Evolutionary conservation across 2,888 invertebrate species (phyloP), one percentile per base, ranked within the genome.

Genomic region (Cyclophora albipunctata): DNA sequence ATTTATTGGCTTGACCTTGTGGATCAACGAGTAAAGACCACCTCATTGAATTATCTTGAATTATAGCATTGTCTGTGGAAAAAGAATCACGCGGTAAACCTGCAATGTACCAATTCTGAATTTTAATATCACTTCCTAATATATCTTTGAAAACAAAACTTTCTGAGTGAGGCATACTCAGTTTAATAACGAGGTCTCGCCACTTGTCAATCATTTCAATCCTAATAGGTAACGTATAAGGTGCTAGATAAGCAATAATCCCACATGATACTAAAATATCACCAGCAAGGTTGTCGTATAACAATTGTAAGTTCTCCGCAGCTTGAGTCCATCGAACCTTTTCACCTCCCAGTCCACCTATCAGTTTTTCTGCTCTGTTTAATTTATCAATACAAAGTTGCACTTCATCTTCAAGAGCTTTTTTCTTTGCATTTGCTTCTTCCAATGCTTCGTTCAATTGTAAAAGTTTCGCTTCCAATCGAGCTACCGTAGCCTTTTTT

Each of bases 201-300:
- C 97, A 98, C 56, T 93, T 91, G 0, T 81, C 76, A 2, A 93
- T 90, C 46, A 91, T 90, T 37, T 83, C 78, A 46, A 81, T 77
- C 67, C 94, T 89, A 61, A 92, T 92, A 20, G 91, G 90, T 46
- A 93, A 90, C 4, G 95, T 96, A 64, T 96, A 95, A 0, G 97
- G 94, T 0, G 96, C 93, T 48, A 98, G 89, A 80, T 98, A 98
- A 0, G 97, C 95, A 58, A 98, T 96, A 42, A 96, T 92, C 7
- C 95, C 97, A 70, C 94, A 94, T 0, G 97, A 96, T 40, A 98
- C 91, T 7, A 98, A 85, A 63, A 97, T 94, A 80, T 98, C 97
- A 0, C 98, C 98, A 0, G 96, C 94, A 54, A 98, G 86, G 71
- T 94, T 93, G 74, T 96, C 94, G 71, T 93, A 96, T 47, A 93